Evolutionary conservation across 2,113 vertebrate species (phyloP).

Genomic region (Raphicerus campestris): DNA sequence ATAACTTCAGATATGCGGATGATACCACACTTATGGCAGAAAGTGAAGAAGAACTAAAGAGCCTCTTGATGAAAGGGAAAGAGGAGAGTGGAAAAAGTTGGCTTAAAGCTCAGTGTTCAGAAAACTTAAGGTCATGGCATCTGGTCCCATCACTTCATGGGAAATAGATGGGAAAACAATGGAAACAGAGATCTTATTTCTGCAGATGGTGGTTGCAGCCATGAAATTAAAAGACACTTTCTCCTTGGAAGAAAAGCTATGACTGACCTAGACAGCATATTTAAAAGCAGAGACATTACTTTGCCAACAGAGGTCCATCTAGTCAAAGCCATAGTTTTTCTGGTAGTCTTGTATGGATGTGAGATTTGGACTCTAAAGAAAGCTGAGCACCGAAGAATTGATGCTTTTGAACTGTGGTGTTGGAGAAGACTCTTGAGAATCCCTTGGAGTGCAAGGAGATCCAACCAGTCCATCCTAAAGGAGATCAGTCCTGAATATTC

Average conservation of each 20-base stretch:
- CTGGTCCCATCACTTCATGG: background rate
- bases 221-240: background rate
- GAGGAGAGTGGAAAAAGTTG: background rate
- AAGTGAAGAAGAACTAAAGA: background rate
- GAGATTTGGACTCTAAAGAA: background rate
- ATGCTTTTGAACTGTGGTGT: background rate
- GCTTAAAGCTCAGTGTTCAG: background rate
- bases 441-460: background rate
- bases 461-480: background rate
- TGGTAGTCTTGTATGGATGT: background rate
- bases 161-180: background rate
- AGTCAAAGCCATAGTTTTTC: background rate
- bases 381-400: background rate
- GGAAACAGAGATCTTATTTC: background rate
- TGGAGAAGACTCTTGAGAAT: background rate
- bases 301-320: background rate
- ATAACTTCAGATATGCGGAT: background rate
- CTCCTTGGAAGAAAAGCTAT: background rate
- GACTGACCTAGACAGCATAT: background rate
- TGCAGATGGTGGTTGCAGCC: background rate
- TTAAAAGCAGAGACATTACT: background rate
- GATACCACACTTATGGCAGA: background rate
- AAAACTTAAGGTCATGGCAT: background rate
- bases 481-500: background rate
- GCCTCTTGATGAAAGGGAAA: background rate